Evolutionary conservation across 2,797 vertebrate genomes (phyloP), one percentile per base, ranked within the genome.

Genomic region (Poecilia wingei): DNA sequence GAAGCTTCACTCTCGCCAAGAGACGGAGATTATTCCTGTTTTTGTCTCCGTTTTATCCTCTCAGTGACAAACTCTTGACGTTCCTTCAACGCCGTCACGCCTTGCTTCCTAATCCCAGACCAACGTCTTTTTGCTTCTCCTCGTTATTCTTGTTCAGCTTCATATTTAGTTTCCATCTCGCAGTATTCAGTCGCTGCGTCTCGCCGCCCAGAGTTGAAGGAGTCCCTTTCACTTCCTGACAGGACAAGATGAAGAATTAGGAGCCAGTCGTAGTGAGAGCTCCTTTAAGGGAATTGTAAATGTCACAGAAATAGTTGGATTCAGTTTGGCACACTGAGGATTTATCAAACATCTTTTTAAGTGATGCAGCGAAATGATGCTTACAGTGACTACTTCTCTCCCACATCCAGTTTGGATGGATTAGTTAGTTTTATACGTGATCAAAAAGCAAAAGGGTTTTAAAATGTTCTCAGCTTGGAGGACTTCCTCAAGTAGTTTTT

Each of bases 91-190:
- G 13, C 68, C 7, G 68, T 70, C 68, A 46, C 6, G 68, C 68
- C 68, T 70, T 4, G 68, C 68, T 70, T 70, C 68, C 43, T 46
- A 70, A 70, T 70, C 68, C 68, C 68, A 70, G 25, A 46, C 43
- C 43, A 45, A 28, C 68, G 1, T 28, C 41, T 70, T 28, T 45
- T 25, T 68, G 20, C 43, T 28, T 70, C 22, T 5, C 43, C 68
- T 45, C 68, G 25, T 69, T 41, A n/a, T 46, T 28, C 13, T 69
- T 69, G 66, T 69, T 69, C 66, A 45, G 66, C 66, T 46, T 70
- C 68, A 70, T 70, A 70, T 70, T 70, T 28, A 3, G 68, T 46
- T 46, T 70, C 68, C 43, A 16, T 46, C 41, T 45, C 41, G 25
- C 25, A 46, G 41, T 70, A 14, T 25, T n/a, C 68, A 45, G 41